These are phyloP conservation scores for Mergus octosetaceus DNA, from an alignment of 2,797 vertebrate genomes.

Conservation along the genomic window DNA sequence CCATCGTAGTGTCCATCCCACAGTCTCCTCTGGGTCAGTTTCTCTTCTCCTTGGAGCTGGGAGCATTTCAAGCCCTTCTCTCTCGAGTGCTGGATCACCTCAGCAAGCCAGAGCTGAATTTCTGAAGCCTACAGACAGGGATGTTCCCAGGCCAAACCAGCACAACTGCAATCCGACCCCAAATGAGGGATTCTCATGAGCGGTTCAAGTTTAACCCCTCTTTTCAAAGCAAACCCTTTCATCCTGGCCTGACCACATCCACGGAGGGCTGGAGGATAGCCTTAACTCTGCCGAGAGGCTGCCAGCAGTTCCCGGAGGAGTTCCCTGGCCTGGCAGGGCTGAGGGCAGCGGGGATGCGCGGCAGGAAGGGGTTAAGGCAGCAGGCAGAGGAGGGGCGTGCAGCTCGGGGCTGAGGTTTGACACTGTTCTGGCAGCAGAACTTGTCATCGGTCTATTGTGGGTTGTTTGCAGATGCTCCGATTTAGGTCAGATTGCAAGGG, in stretches of 20 bases:
- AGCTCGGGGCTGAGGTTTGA: conserved; percentile 34
- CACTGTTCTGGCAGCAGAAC: conserved; percentile 47
- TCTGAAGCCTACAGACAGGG: neutral
- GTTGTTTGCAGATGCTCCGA: conserved; percentile 60
- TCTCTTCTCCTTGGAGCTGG: rapidly evolving
- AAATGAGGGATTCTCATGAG: neutral
- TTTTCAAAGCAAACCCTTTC: neutral
- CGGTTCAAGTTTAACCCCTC: neutral
- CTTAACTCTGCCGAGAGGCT: neutral
- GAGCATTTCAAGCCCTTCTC: neutral
- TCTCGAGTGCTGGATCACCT: neutral
- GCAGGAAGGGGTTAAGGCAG: conserved; percentile 52
- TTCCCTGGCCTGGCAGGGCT: neutral
- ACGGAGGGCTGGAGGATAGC: rapidly evolving
- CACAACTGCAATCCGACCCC: neutral
- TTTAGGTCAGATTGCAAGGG: conserved; percentile 30
- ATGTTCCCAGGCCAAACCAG: neutral
- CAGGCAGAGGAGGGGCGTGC: conserved; percentile 2
- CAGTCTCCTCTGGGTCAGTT: neutral
- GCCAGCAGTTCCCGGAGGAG: neutral
- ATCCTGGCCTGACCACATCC: neutral
- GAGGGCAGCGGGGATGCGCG: neutral
- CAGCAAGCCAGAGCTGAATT: neutral
- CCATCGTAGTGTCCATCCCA: neutral
- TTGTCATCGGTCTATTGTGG: conserved; percentile 36